Evolutionary conservation across 37 sponge, comb jelly and placozoan genomes (phyloP).

Genomic region (Spongilla lacustris): DNA sequence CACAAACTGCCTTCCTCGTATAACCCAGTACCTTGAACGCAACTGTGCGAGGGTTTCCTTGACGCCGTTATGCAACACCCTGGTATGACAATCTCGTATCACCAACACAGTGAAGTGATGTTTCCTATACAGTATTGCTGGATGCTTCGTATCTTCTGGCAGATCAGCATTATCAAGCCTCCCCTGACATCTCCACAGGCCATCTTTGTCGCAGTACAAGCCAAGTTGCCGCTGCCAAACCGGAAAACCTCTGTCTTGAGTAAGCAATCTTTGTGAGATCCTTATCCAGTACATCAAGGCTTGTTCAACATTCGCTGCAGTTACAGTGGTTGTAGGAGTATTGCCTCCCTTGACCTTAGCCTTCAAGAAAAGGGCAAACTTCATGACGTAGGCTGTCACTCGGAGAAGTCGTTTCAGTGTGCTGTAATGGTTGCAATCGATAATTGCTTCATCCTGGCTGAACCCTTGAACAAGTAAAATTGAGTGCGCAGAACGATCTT

Average conservation of each 20-base stretch:
- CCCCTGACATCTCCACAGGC: slow-evolving; percentile 20
- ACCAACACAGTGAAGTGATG: slow-evolving; percentile 16
- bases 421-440: slow-evolving; percentile 17
- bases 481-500: background rate
- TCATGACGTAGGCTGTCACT: slow-evolving; percentile 9
- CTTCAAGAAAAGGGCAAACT: background rate
- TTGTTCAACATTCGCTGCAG: background rate
- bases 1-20: slow-evolving; percentile 26
- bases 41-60: slow-evolving; percentile 32
- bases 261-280: background rate
- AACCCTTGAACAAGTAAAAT: background rate
- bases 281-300: slow-evolving; percentile 3
- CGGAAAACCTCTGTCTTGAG: background rate
- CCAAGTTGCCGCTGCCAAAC: slow-evolving; percentile 20
- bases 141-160: slow-evolving; percentile 15
- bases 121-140: background rate
- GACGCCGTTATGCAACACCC: slow-evolving; percentile 13
- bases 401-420: background rate
- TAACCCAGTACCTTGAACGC: slow-evolving; percentile 29
- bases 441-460: background rate
- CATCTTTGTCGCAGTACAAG: slow-evolving; percentile 17
- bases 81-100: background rate
- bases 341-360: background rate
- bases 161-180: slow-evolving; percentile 16
- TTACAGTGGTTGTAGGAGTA: background rate